Evolutionary conservation across 2,888 invertebrate genomes (phyloP).

Genomic region (Minunthozetes semirufus): DNA sequence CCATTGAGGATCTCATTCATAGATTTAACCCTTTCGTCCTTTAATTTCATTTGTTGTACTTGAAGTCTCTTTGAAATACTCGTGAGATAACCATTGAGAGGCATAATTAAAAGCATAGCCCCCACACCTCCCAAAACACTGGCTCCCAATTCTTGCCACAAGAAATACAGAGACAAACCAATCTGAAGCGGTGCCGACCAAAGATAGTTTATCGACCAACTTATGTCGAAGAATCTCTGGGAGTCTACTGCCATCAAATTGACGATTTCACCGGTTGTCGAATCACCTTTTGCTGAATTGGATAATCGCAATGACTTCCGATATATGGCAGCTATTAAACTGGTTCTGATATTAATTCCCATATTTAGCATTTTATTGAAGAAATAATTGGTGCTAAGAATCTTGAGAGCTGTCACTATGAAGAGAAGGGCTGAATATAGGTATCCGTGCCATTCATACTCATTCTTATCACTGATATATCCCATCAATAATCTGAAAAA

Average conservation of each 20-base stretch:
- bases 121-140: constrained; percentile 80
- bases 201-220: constrained; percentile 72
- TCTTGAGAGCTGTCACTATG: constrained; percentile 67
- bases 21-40: constrained; percentile 82
- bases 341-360: constrained; percentile 81
- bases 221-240: constrained; percentile 76
- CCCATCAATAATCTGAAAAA: no score
- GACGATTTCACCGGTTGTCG: constrained; percentile 83
- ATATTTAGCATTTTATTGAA: constrained; percentile 84
- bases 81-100: constrained; percentile 76
- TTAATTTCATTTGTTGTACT: constrained; percentile 75
- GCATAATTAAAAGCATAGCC: constrained; percentile 86
- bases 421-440: constrained; percentile 70
- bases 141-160: constrained; percentile 51
- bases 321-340: constrained; percentile 81
- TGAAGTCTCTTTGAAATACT: constrained; percentile 71
- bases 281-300: constrained; percentile 47
- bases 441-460: constrained; percentile 74
- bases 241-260: constrained; percentile 88
- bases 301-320: constrained; percentile 55
- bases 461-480: constrained; percentile 53
- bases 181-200: constrained; percentile 85
- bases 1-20: constrained; percentile 90
- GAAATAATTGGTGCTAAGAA: constrained; percentile 68
- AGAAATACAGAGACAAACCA: constrained; percentile 69